phyloP scores from a whole-genome alignment of 1,140 invertebrate genomes.

The Drosophila lacteicornis region DNA sequence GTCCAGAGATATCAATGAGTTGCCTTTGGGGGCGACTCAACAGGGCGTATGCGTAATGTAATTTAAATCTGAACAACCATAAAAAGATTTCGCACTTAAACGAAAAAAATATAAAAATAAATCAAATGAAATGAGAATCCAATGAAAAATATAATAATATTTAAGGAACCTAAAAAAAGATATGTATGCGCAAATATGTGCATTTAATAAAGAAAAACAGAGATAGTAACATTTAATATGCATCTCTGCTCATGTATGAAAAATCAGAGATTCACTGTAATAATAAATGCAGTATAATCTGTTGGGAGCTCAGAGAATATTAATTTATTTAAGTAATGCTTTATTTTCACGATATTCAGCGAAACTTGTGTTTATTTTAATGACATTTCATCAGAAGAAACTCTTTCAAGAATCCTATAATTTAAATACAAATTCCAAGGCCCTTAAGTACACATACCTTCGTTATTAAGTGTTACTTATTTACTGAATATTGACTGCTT shows the following conservation, averaged over 20 bases:
- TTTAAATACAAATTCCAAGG: neutral
- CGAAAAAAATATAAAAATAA: slow-evolving; percentile 25
- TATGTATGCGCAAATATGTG: slow-evolving; percentile 4
- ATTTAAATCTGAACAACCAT: slow-evolving; percentile 37
- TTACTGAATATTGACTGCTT: neutral
- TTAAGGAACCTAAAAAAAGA: slow-evolving; percentile 14
- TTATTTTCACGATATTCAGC: neutral
- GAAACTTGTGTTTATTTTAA: neutral
- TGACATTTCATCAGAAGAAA: neutral
- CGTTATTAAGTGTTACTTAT: neutral
- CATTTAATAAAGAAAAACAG: slow-evolving; percentile 8
- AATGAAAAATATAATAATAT: neutral
- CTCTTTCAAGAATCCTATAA: neutral
- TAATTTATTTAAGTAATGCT: neutral
- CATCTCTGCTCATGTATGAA: slow-evolving; percentile 9
- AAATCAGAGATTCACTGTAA: neutral
- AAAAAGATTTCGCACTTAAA: slow-evolving; percentile 25
- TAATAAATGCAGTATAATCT: slow-evolving; percentile 2
- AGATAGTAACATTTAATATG: slow-evolving; percentile 5
- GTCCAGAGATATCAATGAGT: slow-evolving; percentile 29
- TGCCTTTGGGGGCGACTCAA: slow-evolving; percentile 33
- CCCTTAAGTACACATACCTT: neutral
- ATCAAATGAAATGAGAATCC: slow-evolving; percentile 30
- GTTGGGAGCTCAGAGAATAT: neutral
- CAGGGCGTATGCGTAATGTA: slow-evolving; percentile 52